A percentile compares a stretch with the other conserved stretches of the same genome.
Conservation (phyloP, 2,797 vertebrate species). For the Nasua narica region DNA sequence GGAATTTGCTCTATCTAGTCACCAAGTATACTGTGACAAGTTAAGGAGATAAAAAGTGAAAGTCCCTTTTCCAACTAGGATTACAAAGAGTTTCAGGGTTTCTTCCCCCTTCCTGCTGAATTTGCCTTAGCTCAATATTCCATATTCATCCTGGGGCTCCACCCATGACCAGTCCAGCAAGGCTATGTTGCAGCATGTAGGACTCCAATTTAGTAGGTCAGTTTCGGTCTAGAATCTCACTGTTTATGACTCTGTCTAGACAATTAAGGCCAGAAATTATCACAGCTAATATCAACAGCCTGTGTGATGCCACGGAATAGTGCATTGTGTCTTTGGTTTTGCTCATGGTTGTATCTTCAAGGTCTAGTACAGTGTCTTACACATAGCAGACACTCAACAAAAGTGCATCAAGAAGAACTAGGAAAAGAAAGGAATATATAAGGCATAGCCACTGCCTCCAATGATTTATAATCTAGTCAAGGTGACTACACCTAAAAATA, state of each 20-base stretch:
- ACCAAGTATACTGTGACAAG: not conserved
- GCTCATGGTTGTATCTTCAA: not conserved
- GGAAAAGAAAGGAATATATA: not conserved
- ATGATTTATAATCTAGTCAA: not conserved
- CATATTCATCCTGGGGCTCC: not conserved
- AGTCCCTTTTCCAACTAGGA: not conserved
- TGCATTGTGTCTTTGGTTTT: not conserved
- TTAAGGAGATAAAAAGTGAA: not conserved
- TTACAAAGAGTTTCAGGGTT: not conserved
- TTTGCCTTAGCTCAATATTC: not conserved
- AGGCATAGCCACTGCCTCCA: not conserved
- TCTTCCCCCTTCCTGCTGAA: not conserved
- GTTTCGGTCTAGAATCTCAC: slow-evolving; percentile 22
- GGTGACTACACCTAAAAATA: not conserved
- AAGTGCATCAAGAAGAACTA: not conserved
- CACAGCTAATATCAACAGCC: not conserved
- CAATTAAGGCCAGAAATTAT: not conserved
- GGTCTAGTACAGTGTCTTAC: not conserved
- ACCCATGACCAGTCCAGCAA: not conserved
- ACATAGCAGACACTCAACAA: not conserved
- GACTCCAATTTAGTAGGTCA: slow-evolving; percentile 42
- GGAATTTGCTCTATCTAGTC: not conserved
- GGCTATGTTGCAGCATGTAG: not conserved
- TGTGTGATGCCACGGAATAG: not conserved
- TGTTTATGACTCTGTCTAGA: not conserved